Conservation (phyloP, 2,888 invertebrate species). For the Agrilus cyanescens region DNA sequence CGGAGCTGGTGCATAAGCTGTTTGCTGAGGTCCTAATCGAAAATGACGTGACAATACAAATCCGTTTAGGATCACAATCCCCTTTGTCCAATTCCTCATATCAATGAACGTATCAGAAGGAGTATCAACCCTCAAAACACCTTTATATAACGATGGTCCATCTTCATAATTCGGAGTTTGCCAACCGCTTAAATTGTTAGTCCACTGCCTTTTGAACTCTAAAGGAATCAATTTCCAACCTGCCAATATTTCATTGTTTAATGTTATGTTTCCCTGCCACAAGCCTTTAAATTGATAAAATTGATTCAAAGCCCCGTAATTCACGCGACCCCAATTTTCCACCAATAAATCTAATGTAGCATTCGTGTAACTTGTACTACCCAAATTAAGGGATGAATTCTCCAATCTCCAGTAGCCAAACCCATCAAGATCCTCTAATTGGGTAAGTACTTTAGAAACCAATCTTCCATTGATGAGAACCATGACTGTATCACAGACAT, state of each 20-base stretch:
- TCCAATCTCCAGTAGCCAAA: conserved; percentile 34
- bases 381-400: conserved; percentile 26
- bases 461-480: conserved; percentile 36
- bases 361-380: conserved; percentile 15
- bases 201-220: conserved; percentile 40
- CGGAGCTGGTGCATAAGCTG: conserved; percentile 68
- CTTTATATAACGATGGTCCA: conserved; percentile 44
- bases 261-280: conserved; percentile 34
- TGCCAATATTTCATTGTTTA: conserved; percentile 32
- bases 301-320: conserved; percentile 34
- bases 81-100: conserved; percentile 69
- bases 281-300: conserved; percentile 34
- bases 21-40: conserved; percentile 68
- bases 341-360: conserved; percentile 36
- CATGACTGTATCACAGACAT: conserved; percentile 39
- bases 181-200: conserved; percentile 24
- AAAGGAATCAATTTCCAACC: conserved; percentile 40
- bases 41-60: conserved; percentile 78
- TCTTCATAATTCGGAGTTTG: conserved; percentile 10
- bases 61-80: conserved; percentile 69
- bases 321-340: conserved; percentile 76
- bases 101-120: conserved; percentile 60
- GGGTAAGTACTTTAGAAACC: conserved; percentile 25
- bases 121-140: conserved; percentile 32
- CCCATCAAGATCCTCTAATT: conserved; percentile 22